A percentile compares a stretch with the other conserved stretches of the same genome.
phyloP scores from a whole-genome alignment of 2,797 vertebrate genomes.

The Galaxias olidus region DNA sequence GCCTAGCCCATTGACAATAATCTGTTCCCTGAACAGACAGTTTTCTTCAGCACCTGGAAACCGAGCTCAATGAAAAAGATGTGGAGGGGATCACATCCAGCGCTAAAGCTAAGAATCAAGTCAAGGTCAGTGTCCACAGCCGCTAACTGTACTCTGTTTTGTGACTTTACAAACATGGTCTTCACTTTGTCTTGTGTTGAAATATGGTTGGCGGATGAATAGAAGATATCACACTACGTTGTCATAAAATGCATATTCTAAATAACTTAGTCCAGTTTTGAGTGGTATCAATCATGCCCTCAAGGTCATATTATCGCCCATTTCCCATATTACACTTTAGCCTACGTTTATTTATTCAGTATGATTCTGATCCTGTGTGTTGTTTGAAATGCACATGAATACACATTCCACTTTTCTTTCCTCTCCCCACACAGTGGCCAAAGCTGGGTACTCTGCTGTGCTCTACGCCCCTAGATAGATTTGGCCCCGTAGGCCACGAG shows the following conservation, averaged over 20 bases:
- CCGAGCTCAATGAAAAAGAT: slow-evolving; percentile 85
- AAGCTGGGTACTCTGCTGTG: slow-evolving; percentile 80
- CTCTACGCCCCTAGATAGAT: slow-evolving; percentile 72
- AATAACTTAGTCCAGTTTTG: slow-evolving; percentile 9
- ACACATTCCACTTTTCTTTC: neutral
- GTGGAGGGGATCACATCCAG: slow-evolving; percentile 74
- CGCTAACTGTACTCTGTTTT: too few species aligned
- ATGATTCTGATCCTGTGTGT: too few species aligned
- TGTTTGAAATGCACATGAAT: neutral
- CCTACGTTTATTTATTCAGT: too few species aligned
- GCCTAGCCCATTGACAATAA: neutral
- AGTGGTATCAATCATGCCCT: neutral
- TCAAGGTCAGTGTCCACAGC: slow-evolving; percentile 76
- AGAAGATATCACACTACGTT: too few species aligned
- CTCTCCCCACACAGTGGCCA: slow-evolving; percentile 79
- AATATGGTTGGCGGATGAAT: too few species aligned
- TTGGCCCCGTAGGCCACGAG: slow-evolving; percentile 62
- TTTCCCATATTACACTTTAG: too few species aligned
- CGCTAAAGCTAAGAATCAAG: slow-evolving; percentile 73
- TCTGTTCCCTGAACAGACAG: slow-evolving; percentile 72
- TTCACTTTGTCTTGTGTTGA: too few species aligned
- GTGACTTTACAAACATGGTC: neutral
- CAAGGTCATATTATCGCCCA: neutral
- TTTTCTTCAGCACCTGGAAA: slow-evolving; percentile 82
- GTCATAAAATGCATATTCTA: too few species aligned